Base-by-base conservation (phyloP, 1,140 invertebrate genomes). In the Acromyrmex echinatior region DNA sequence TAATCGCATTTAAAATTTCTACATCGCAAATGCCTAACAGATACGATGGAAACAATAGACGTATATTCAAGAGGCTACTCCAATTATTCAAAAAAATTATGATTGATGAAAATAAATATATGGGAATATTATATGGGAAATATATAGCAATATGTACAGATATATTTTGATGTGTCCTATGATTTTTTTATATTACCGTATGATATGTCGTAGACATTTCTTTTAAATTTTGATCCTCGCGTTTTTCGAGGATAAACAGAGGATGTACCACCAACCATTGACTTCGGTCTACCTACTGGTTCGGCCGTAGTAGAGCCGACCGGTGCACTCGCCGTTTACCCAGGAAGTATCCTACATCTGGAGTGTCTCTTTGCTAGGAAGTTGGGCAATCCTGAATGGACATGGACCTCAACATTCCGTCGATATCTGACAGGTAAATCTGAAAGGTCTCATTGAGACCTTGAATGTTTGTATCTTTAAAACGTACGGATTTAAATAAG, bases 381-480 rank as follows among this genome's bases (percentile, higher is more conserved):
- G 56, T 93, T 97, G 35, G 98, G 98, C 1, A 97, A 97, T 82
- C 98, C 98, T 0, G 97, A 98, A 86, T 98, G 98, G 98, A 97
- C 97, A n/a, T 98, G 98, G 98, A 98, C 98, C 0, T 97, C 98
- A 56, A 97, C 96, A 14, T 96, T 97, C 87, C 96, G 97, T 86
- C 96, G 97, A 92, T 98, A 98, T 93, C 95, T 96, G 16, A 97
- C 97, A 88, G 97, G 98, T 98, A 91, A 78, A 45, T 49, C 4
- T 63, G 18, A 66, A 21, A 49, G 68, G 12, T 51, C 4, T 25
- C 14, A 51, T 9, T 5, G 18, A 63, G 14, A 5, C 0, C 6
- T 28, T 53, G 12, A 31, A 66, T 51, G 51, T 49, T 79, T 35
- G 31, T 21, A 66, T 66, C 31, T 68, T 45, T 66, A 14, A 78